phyloP scores from a whole-genome alignment of 2,113 vertebrate species.

The Corvus cornix region DNA sequence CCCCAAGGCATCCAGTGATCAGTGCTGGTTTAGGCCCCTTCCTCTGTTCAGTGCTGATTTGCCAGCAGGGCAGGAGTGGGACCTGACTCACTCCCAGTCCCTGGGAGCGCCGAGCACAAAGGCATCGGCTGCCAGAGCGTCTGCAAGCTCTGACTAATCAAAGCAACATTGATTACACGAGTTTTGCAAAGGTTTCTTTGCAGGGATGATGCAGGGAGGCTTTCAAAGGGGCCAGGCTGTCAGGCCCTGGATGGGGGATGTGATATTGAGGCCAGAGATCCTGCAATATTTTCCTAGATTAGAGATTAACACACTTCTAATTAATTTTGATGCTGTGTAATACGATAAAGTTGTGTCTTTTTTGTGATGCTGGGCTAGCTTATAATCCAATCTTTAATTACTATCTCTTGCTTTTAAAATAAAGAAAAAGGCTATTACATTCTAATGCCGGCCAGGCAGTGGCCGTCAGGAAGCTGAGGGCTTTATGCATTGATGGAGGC shows the following conservation, averaged over 20 bases:
- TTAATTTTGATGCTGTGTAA: conserved; percentile 61
- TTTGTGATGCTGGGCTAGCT: conserved; percentile 13
- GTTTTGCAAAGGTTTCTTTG: conserved; percentile 48
- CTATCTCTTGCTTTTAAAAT: background rate
- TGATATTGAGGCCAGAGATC: conserved; percentile 47
- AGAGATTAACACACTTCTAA: conserved; percentile 62
- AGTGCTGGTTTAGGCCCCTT: background rate
- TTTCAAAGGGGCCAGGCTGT: conserved; percentile 58
- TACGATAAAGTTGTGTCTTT: conserved; percentile 22
- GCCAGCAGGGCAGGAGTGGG: background rate
- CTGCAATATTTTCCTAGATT: conserved; percentile 62
- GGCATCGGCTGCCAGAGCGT: conserved; percentile 13
- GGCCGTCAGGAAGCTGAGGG: background rate
- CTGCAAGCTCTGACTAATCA: conserved; percentile 49
- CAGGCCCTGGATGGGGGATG: conserved; percentile 38
- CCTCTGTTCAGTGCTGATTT: background rate
- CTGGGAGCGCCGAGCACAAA: background rate
- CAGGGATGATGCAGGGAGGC: conserved; percentile 21
- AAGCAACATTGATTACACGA: conserved; percentile 57
- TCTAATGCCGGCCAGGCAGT: background rate
- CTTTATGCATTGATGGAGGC: conserved; percentile 6
- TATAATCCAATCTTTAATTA: conserved; percentile 44
- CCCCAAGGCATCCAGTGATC: background rate
- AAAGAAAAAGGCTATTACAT: background rate
- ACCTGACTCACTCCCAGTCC: background rate